Base-by-base conservation (phyloP, 1,140 invertebrate genomes). In the Sesamia nonagrioides region DNA sequence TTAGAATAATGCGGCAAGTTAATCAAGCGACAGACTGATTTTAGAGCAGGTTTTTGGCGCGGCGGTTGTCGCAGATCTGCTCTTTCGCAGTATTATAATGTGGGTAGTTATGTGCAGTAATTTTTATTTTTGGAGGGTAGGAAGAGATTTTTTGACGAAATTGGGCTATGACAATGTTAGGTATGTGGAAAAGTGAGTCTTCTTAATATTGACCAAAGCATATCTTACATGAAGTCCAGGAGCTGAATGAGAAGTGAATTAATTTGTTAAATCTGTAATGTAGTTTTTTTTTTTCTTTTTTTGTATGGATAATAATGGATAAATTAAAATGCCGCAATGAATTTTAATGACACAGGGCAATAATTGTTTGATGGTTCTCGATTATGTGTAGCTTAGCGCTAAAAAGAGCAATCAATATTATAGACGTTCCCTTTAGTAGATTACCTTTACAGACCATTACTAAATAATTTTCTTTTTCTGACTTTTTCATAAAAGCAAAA, bases 81-180 rank as follows among this genome's bases (percentile, higher is more conserved):
- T 86, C 72, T 80, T 74, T 33, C 80, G 88, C 91, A 93, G 92
- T 91, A 92, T 91, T 93, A 89, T 86, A 83, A 60, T 82, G 86
- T 45, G 86, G 86, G 90, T 87, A 83, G 91, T 89, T 90, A 82
- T 88, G 84, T 84, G 86, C 82, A 83, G 75, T 42, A 73, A 45
- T 21, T 73, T 72, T 1, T n/a, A 42, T 61, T 27, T 33, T 48
- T 11, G 6, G 18, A 50, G 11, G 21, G 17, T 52, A 35, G 58
- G 27, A 27, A 27, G 27, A 27, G 27, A 1, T 27, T 9, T 15
- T 52, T 18, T 13, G 11, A 52, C 27, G 48, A 27, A 3, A 48
- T 52, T 50, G n/a, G 42, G 35, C n/a, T 58, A 58, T 8, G 52
- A 58, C 54, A 66, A 45, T 42, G 37, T 18, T 18, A 1, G 40